Conservation (phyloP, 2,797 vertebrate genomes). For the Champsocephalus esox region DNA sequence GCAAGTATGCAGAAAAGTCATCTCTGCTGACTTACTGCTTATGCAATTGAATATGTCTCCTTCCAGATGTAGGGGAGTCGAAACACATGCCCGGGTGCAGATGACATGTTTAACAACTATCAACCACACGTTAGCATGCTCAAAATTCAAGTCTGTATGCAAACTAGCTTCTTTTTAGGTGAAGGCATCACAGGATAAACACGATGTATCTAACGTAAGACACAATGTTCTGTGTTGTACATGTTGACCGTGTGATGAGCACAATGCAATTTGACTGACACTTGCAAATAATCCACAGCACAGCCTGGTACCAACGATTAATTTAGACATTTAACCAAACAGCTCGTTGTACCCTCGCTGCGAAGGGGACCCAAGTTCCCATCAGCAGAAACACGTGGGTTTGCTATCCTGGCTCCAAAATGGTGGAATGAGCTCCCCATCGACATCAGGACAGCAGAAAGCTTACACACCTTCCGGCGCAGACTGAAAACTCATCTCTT, state of each 20-base stretch:
- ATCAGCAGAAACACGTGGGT: too few relatives aligned
- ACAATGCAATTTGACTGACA: conserved; percentile 11
- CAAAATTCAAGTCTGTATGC: background rate
- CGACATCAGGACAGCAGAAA: too few relatives aligned
- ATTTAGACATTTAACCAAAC: background rate
- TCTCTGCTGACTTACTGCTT: conserved; percentile 43
- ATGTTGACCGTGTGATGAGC: background rate
- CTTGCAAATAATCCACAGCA: conserved; percentile 1
- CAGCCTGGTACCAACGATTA: background rate
- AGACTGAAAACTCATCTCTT: too few relatives aligned
- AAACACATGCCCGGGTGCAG: conserved; percentile 30
- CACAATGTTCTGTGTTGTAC: background rate
- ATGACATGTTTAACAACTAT: conserved; percentile 23
- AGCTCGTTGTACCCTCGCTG: too few relatives aligned
- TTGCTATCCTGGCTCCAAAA: too few relatives aligned
- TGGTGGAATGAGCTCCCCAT: too few relatives aligned
- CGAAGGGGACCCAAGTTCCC: too few relatives aligned
- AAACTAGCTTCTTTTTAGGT: background rate
- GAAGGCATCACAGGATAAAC: background rate
- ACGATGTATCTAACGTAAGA: background rate
- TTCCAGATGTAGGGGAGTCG: conserved; percentile 46
- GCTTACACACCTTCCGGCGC: too few relatives aligned
- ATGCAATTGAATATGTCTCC: conserved; percentile 35
- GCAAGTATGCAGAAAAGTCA: conserved; percentile 22
- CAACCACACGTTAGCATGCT: conserved; percentile 3